Base-by-base conservation (phyloP, 2,888 invertebrate species). In the Dasysyrphus albostriatus region DNA sequence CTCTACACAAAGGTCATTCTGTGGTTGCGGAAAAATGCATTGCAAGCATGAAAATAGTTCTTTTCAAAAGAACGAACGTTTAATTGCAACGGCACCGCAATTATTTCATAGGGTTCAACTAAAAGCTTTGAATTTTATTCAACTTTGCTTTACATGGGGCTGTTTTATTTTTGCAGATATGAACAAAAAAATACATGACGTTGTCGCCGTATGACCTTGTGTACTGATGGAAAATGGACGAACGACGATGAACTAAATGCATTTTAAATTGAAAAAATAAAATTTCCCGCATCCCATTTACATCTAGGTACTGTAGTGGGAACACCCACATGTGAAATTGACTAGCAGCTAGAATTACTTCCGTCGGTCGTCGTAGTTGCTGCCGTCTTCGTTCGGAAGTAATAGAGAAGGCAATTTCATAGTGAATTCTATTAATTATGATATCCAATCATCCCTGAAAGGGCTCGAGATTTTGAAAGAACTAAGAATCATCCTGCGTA, bases 371-470 rank as follows among this genome's bases (percentile, higher is more conserved):
- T 24, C 42, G 59, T 59, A 1, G 19, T 34, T 34, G 44, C 2
- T 5, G 42, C 14, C 24, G 24, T 47, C 44, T 37, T 54, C 34
- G 19, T 54, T 44, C 42, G 51, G 16, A 61, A 75, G 65, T 80
- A 80, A 75, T 58, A 69, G 42, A 69, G 42, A 83, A 80, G 70
- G 56, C 73, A 83, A 83, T 78, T 78, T 83, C 67, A 61, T 39
- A 83, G 74, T 70, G 69, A 75, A 63, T 63, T 69, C 74, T 58
- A 70, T 80, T 74, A 73, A 79, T 80, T 75, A 83, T 70, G 56
- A 16, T 14, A 70, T 65, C 74, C 69, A 75, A 70, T 83, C 74
- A 75, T 54, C n/a, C 69, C 42, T 70, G 24, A 79, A 74, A 80
- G 67, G 54, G 44, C 49, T 79, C 29, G 39, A 59, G 42, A 73